A percentile compares a stretch with the other conserved stretches of the same genome.
These are phyloP conservation scores for Altica lythri DNA, from an alignment of 2,888 invertebrate genomes.

Conservation along the genomic window DNA sequence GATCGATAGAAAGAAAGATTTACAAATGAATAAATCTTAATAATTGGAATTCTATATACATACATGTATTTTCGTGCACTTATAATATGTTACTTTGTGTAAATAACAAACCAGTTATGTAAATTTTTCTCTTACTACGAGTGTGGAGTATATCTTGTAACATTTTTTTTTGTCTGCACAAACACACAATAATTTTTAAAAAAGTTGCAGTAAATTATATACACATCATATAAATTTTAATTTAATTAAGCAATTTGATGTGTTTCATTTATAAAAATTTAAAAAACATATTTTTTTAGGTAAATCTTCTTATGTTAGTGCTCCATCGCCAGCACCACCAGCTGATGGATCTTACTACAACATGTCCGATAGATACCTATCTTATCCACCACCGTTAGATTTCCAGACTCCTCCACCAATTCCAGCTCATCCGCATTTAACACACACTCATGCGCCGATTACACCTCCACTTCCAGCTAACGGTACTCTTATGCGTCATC, in stretches of 20 bases:
- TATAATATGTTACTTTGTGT: no score
- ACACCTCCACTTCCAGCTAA: slow-evolving; percentile 53
- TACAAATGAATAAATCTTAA: no score
- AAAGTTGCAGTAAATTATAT: no score
- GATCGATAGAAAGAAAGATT: no score
- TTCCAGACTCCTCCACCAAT: slow-evolving; percentile 62
- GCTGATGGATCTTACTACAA: slow-evolving; percentile 81
- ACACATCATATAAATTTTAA: no score
- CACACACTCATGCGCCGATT: slow-evolving; percentile 56
- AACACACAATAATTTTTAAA: no score
- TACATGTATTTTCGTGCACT: no score
- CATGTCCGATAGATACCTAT: slow-evolving; percentile 80
- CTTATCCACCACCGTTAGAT: slow-evolving; percentile 76
- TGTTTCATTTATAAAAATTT: slow-evolving; percentile 20
- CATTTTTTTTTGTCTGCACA: no score
- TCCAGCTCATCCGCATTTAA: slow-evolving; percentile 59
- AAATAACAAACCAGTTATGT: no score
- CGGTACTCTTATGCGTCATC: slow-evolving; percentile 54
- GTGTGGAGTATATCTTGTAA: no score
- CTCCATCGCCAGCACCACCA: slow-evolving; percentile 75
- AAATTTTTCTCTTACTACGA: no score
- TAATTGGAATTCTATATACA: no score
- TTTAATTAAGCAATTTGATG: neutral
- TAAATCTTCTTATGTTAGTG: slow-evolving; percentile 67
- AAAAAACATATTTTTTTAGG: slow-evolving; percentile 51